These are phyloP conservation scores for Ips nitidus DNA, from an alignment of 1,140 invertebrate species.

Conservation along the genomic window DNA sequence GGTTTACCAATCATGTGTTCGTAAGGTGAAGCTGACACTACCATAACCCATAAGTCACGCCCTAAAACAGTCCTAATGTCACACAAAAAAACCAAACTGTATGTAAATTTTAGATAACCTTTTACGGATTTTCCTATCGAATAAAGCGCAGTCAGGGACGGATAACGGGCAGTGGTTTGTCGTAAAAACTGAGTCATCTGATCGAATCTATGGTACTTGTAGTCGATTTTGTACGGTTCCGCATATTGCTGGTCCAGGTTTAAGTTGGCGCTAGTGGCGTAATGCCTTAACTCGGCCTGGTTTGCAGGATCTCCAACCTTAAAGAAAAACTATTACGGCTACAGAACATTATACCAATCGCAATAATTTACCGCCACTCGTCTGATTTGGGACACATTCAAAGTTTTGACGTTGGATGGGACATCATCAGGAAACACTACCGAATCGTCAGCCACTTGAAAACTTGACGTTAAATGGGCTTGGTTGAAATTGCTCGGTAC, in stretches of 20 bases:
- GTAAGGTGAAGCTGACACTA: constrained; percentile 84
- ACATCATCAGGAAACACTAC: constrained; percentile 25
- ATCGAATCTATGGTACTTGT: constrained; percentile 88
- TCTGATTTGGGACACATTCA: constrained; percentile 8
- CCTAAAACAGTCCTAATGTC: constrained; percentile 55
- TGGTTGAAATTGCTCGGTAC: constrained; percentile 16
- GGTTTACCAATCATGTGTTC: constrained; percentile 91
- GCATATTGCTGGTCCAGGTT: constrained; percentile 30
- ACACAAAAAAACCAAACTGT: neutral
- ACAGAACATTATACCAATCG: too few relatives aligned
- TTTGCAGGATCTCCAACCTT: constrained; percentile 13
- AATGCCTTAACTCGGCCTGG: constrained; percentile 9
- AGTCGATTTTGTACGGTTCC: constrained; percentile 60
- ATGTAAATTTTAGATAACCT: constrained; percentile 7
- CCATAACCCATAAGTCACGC: constrained; percentile 92
- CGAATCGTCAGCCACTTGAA: constrained; percentile 31
- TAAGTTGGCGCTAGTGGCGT: constrained; percentile 12
- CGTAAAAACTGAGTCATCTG: constrained; percentile 82
- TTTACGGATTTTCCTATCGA: constrained; percentile 87
- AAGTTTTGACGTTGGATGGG: neutral
- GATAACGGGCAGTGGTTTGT: constrained; percentile 75
- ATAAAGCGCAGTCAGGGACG: constrained; percentile 84
- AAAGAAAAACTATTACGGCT: neutral
- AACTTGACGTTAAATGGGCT: constrained; percentile 35
- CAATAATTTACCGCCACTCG: constrained; percentile 18